Evolutionary conservation across 2,797 vertebrate genomes (phyloP), one percentile per base, ranked within the genome.

Genomic region (Momotus momota): DNA sequence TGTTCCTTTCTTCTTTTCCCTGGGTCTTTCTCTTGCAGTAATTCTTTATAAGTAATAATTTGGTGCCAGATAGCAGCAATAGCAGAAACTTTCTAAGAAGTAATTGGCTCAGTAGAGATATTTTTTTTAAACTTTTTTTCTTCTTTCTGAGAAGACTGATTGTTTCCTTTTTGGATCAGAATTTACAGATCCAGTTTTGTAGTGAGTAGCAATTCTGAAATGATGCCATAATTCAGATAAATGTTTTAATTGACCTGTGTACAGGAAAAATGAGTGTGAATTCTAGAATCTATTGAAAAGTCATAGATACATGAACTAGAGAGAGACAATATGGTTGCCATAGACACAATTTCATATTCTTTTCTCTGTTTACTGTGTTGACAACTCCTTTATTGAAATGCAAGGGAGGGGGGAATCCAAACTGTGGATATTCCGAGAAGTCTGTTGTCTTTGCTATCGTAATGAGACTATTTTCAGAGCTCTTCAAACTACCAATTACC

Each of bases 281-380:
- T 74, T 57, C 5, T 18, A 62, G 52, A 85, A 75, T 86, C 35
- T 86, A 11, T 66, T 93, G 89, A 69, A 79, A 88, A 94, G 35
- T 19, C 33, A 41, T 43, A 57, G 49, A 29, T 9, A 20, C n/a
- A 55, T 33, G 45, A 86, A 89, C 54, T n/a, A 35, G 17, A 51
- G 66, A 51, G 70, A 54, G 67, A 40, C 21, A 92, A 88, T 88
- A 88, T 93, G 69, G 87, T 96, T 96, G 70, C 91, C 71, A 95
- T 94, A 96, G 91, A 86, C 93, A 95, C 93, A 91, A 89, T 94
- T 94, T 90, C 51, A 31, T 91, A 55, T 65, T 86, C 65, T 64
- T 15, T 67, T 87, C 49, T 85, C 38, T 93, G 51, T 92, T 93
- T 93, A 69, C 49, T 94, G 70, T 66, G 66, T 65, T 92, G 84